Base-by-base conservation (phyloP, 2,888 invertebrate genomes). In the Hirtodrosophila duncani region DNA sequence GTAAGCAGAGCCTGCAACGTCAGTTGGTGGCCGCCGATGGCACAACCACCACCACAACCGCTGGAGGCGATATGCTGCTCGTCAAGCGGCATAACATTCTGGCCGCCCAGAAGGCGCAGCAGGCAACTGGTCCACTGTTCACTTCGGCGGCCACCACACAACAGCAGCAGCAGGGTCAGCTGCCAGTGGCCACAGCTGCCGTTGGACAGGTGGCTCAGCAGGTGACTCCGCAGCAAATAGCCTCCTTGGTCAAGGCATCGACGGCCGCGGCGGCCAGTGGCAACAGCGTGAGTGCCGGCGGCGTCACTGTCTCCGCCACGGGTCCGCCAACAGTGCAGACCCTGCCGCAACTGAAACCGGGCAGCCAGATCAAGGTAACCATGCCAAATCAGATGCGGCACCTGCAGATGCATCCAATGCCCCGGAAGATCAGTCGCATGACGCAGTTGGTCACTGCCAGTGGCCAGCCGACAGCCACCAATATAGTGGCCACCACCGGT, bases 341-440 rank as follows among this genome's bases (percentile, higher is more conserved):
- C 0, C 30, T 87, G 30, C 85, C 87, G 0, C 86, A 87, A 51
- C 68, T 87, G 1, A 87, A 87, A 33, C 85, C 87, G 0, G 86
- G 86, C 18, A 85, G 87, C 1, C 87, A 87, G 55, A 85, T 87
- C 7, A 87, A 87, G 62, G 88, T 89, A 1, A 88, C 90, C 13
- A 88, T 91, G 38, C 89, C 90, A 0, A 90, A 91, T 24, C 92
- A 92, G 66, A 88, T 93, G 56, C 88, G 92, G 1, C 92, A 92
- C 61, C 74, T 92, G 27, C 89, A 91, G 29, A 84, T 91, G 56
- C 91, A 91, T 61, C 81, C 88, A 33, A 83, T 91, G 68, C 83
- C 91, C 62, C 88, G 91, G 18, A 91, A 91, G 81, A 88, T 88
- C 0, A 91, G 91, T 51, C 91, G 92, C 67, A 89, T 92, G 64